phyloP scores from a whole-genome alignment of 2,797 vertebrate species.

The Hylomyscus alleni region DNA sequence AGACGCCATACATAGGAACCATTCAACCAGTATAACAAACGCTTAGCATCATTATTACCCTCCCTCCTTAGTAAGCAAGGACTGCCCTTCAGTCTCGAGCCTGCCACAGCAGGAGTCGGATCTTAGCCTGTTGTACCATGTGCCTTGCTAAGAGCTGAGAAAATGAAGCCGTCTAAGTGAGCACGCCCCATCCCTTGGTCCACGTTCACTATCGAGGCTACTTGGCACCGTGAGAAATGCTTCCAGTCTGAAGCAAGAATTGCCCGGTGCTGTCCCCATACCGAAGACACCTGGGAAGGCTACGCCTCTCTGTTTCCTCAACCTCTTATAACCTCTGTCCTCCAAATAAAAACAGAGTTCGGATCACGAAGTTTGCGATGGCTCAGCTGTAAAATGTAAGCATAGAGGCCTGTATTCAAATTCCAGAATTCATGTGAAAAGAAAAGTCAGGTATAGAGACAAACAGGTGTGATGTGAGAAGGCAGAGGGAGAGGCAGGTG shows the following conservation, averaged over 20 bases:
- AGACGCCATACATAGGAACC: background rate
- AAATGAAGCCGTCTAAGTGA: background rate
- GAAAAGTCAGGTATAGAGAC: background rate
- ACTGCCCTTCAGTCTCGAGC: background rate
- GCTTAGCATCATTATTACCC: too few species aligned
- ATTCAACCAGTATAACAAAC: accelerated
- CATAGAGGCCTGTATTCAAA: background rate
- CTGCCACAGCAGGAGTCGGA: background rate
- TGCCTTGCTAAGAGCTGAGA: background rate
- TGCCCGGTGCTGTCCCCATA: background rate
- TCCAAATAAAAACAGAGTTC: background rate
- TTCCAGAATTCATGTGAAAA: background rate
- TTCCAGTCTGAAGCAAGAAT: background rate
- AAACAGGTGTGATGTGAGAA: background rate
- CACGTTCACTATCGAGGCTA: background rate
- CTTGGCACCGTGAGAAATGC: too few species aligned
- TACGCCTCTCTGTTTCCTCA: background rate
- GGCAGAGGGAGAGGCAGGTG: background rate
- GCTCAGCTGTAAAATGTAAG: background rate
- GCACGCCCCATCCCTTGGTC: too few species aligned
- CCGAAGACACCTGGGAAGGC: background rate
- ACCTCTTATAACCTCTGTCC: background rate
- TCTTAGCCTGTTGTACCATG: accelerated
- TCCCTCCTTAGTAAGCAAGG: background rate
- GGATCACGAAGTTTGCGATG: background rate